Conservation (phyloP, 2,888 invertebrate genomes). For the Gisinianus flammeolus region DNA sequence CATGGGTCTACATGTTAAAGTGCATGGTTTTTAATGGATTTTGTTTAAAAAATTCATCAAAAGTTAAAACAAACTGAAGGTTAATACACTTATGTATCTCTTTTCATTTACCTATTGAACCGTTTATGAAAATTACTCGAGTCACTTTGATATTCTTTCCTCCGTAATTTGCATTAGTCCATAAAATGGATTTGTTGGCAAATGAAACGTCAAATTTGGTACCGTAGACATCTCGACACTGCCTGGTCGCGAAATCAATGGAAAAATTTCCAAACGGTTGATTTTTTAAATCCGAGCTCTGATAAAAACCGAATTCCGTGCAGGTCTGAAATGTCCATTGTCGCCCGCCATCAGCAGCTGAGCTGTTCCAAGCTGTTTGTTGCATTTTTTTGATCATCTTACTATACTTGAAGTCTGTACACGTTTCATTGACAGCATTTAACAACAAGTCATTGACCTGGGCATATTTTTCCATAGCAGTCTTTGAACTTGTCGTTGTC, state of each 20-base stretch:
- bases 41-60: too few species aligned
- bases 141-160: conserved; percentile 61
- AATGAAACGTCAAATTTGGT: conserved; percentile 49
- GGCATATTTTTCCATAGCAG: conserved; percentile 74
- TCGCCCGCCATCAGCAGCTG: conserved; percentile 70
- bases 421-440: conserved; percentile 71
- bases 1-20: too few species aligned
- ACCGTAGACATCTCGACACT: conserved; percentile 84
- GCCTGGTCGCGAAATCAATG: conserved; percentile 76
- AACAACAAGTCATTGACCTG: conserved; percentile 75
- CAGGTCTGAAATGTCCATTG: conserved; percentile 69
- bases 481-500: conserved; percentile 61
- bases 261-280: conserved; percentile 79
- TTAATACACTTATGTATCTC: too few species aligned
- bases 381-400: conserved; percentile 74
- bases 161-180: conserved; percentile 65
- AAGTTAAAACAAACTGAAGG: too few species aligned
- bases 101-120: too few species aligned
- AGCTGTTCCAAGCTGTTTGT: conserved; percentile 71
- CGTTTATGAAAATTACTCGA: conserved; percentile 63
- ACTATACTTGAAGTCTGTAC: conserved; percentile 82
- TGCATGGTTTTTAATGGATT: too few species aligned
- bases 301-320: conserved; percentile 94
- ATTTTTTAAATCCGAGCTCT: conserved; percentile 72
- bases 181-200: conserved; percentile 61